Evolutionary conservation across 2,113 vertebrate species (phyloP), one percentile per base, ranked within the genome.

Genomic region (Galeopterus variegatus): DNA sequence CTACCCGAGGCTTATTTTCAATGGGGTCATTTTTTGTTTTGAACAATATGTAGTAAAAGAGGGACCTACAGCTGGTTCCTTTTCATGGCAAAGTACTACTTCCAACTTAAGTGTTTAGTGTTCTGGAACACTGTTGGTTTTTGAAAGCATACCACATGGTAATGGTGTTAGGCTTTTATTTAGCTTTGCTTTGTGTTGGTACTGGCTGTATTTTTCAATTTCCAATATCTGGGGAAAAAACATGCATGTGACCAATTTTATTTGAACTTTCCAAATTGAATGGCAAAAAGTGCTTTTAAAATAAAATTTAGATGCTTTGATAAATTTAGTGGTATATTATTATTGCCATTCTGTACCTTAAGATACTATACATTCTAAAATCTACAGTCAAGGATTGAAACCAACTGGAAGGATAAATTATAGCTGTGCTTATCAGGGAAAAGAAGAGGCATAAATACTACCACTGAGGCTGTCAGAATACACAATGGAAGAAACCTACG

Each of bases 11-110:
- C 84, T 97, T 97, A 95, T 96, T 98, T 97, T 98, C 94, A 97
- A 73, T 86, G 73, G 96, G 92, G 90, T 97, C 97, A 90, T 90
- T 96, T 97, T 97, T 95, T 98, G 96, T 98, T 98, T 97, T 97
- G 96, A 97, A 98, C 96, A 98, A 91, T 97, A 90, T 70, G 90
- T 56, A 90, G 93, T 92, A 87, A 92, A 97, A 96, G 79, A 92
- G 95, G 88, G 97, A 96, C 94, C 95, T 96, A 95, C 96, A 97
- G 98, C 96, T 98, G 97, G 96, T 96, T 97, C 84, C 94, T 83
- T 97, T 97, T 97, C 94, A 97, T 93, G 95, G 95, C 65, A 95
- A 97, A 97, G 95, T 94, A 92, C 96, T 97, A 75, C 92, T 98
- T 98, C 95, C 93, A 96, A 97, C 88, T 88, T 96, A 92, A 98